Evolutionary conservation across 2,888 invertebrate species (phyloP).

Genomic region (Coremacera marginata): DNA sequence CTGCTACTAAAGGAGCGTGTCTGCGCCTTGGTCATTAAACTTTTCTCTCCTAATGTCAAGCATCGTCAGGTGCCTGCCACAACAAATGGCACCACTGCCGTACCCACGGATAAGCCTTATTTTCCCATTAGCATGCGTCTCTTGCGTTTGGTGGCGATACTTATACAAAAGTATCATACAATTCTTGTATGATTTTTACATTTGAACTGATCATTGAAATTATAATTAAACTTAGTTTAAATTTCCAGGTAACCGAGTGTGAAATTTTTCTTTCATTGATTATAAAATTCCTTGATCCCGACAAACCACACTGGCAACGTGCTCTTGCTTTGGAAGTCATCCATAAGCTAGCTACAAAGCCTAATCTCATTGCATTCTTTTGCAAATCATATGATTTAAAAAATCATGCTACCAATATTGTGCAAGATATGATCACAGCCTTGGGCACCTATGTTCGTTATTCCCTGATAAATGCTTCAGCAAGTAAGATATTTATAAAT

Average conservation of each 20-base stretch:
- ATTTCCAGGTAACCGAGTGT: conserved; percentile 89
- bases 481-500: conserved; percentile 49
- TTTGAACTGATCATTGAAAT: background rate
- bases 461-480: conserved; percentile 76
- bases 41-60: conserved; percentile 99
- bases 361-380: conserved; percentile 87
- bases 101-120: conserved; percentile 88
- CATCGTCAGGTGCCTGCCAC: conserved; percentile 75
- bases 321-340: conserved; percentile 95
- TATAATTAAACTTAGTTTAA: conserved; percentile 36
- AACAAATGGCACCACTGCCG: conserved; percentile 74
- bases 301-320: conserved; percentile 96
- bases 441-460: conserved; percentile 95
- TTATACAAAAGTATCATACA: conserved; percentile 93
- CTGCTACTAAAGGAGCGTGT: conserved; percentile 96
- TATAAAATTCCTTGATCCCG: conserved; percentile 96
- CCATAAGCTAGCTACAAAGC: conserved; percentile 92
- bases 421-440: conserved; percentile 95
- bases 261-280: conserved; percentile 98
- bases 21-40: conserved; percentile 96
- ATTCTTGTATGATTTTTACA: conserved; percentile 75
- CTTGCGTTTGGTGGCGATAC: conserved; percentile 89
- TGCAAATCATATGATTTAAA: conserved; percentile 97
- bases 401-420: conserved; percentile 91
- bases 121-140: conserved; percentile 97